Conservation (phyloP, 1,140 invertebrate species). For the Eriocheir sinensis region DNA sequence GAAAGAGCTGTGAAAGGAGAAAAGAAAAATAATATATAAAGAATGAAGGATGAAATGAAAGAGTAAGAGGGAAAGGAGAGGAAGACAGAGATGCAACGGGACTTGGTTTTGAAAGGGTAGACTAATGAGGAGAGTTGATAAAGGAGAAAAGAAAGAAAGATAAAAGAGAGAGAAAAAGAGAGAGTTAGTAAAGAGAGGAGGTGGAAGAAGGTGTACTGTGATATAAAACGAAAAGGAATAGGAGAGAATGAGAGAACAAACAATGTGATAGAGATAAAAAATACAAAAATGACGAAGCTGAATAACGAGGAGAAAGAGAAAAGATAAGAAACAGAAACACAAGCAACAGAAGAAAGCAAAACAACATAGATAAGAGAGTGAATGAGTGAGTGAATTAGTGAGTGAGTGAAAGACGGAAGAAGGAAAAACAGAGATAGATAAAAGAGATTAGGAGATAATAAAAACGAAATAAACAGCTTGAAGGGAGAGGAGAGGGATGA, state of each 20-base stretch:
- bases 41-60: background rate
- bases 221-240: background rate
- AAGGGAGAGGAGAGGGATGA: no score
- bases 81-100: no score
- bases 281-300: background rate
- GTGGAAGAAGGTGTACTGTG: background rate
- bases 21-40: no score
- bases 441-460: no score
- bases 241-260: background rate
- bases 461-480: no score
- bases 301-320: background rate
- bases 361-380: no score
- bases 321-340: background rate
- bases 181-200: background rate
- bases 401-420: no score
- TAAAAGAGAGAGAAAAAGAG: no score
- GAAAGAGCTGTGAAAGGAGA: no score
- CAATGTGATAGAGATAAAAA: background rate
- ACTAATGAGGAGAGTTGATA: background rate
- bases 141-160: no score
- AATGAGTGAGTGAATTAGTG: no score
- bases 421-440: no score
- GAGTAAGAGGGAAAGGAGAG: background rate
- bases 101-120: background rate
- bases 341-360: background rate